These are phyloP conservation scores for Chlamydotis undulata DNA, from an alignment of 2,113 vertebrate genomes.

Conservation along the genomic window DNA sequence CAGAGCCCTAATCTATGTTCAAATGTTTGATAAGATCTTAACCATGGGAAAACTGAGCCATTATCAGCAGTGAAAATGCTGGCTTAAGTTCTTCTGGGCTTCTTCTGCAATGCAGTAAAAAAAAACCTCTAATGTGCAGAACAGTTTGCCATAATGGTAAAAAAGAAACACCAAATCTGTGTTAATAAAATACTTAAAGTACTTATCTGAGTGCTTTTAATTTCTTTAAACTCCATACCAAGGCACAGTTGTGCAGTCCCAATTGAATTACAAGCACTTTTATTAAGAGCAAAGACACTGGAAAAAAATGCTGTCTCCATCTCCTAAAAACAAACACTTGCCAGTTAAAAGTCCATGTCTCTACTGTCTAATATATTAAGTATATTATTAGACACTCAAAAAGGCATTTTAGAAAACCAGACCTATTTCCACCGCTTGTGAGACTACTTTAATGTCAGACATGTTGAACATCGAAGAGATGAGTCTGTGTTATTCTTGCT, in stretches of 20 bases:
- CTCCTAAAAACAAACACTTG: background rate
- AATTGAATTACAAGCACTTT: background rate
- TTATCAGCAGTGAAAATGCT: background rate
- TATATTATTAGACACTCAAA: background rate
- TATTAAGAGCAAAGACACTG: background rate
- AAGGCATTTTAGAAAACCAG: background rate
- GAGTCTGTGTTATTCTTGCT: background rate
- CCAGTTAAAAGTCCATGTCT: background rate
- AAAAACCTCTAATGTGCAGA: background rate
- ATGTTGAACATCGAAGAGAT: background rate
- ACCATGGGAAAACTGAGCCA: background rate
- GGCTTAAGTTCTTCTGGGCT: background rate
- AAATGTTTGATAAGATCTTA: background rate
- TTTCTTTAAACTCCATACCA: background rate
- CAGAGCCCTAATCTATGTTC: background rate
- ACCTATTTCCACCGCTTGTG: background rate
- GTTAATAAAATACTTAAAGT: background rate
- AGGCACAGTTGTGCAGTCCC: background rate
- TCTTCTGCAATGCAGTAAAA: background rate
- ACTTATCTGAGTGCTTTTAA: background rate
- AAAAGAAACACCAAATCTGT: background rate
- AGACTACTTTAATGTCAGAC: background rate
- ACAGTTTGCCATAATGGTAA: background rate
- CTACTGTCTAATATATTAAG: background rate
- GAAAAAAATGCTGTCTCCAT: background rate